phyloP scores from a whole-genome alignment of 2,113 vertebrate genomes.

The Podocnemis expansa region DNA sequence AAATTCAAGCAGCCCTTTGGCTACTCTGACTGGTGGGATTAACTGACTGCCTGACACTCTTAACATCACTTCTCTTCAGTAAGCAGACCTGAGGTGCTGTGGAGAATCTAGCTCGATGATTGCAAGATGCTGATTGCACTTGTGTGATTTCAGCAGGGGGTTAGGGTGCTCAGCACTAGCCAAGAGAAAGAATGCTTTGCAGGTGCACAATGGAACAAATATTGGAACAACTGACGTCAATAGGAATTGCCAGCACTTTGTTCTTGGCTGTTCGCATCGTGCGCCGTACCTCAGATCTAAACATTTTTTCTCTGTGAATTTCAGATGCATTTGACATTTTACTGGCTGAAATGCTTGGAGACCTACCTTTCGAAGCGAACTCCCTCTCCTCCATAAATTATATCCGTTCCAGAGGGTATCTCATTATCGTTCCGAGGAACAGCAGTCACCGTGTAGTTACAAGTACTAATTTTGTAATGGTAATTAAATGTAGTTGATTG shows the following conservation, averaged over 20 bases:
- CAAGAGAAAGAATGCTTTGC: neutral
- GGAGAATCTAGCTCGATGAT: neutral
- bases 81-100: neutral
- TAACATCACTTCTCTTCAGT: neutral
- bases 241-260: neutral
- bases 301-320: neutral
- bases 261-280: neutral
- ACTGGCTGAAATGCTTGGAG: neutral
- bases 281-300: neutral
- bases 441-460: neutral
- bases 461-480: neutral
- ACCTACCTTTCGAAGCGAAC: neutral
- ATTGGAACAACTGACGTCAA: neutral
- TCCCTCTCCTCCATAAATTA: neutral
- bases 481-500: slow-evolving; percentile 26
- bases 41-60: neutral
- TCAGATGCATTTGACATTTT: neutral
- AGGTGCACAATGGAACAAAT: neutral
- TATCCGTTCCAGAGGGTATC: slow-evolving; percentile 18
- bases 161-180: neutral
- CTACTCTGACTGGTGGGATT: neutral
- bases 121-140: neutral
- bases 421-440: neutral
- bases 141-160: neutral
- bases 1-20: rapidly evolving